phyloP scores from a whole-genome alignment of 2,888 invertebrate genomes.

The Nomada lathburiana region DNA sequence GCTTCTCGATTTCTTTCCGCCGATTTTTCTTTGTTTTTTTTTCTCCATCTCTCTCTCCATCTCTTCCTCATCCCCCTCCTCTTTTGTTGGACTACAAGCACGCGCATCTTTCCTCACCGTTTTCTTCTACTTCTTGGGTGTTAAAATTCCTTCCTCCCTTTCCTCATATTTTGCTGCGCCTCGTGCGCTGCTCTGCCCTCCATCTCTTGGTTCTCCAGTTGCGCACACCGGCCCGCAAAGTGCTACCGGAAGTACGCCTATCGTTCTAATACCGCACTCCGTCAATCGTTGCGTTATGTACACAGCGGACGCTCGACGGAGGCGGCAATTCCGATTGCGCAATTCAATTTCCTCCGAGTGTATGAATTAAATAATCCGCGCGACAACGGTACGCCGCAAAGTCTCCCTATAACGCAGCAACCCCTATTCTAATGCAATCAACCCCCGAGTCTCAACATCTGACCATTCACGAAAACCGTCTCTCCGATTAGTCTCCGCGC shows the following conservation, averaged over 20 bases:
- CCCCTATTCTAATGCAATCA: too few relatives aligned
- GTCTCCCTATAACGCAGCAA: too few relatives aligned
- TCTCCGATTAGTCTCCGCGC: too few relatives aligned
- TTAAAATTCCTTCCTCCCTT: background rate
- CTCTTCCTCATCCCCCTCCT: conserved; percentile 19
- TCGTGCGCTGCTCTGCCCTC: background rate
- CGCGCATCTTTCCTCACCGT: background rate
- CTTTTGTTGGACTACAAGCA: background rate
- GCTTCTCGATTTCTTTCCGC: conserved; percentile 56
- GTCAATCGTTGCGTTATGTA: background rate
- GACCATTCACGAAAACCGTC: too few relatives aligned
- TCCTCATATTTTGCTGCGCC: background rate
- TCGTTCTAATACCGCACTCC: background rate
- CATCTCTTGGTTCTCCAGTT: background rate
- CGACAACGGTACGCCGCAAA: background rate
- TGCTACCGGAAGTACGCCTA: conserved; percentile 37
- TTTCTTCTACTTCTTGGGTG: background rate
- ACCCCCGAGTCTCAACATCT: too few relatives aligned
- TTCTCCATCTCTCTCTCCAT: background rate
- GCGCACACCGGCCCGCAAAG: conserved; percentile 2
- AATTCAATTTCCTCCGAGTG: background rate
- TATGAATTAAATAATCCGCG: background rate
- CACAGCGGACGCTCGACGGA: background rate
- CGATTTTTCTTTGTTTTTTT: background rate
- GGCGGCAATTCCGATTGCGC: background rate